phyloP scores from a whole-genome alignment of 2,797 vertebrate species.

The Kryptolebias ocellatus region DNA sequence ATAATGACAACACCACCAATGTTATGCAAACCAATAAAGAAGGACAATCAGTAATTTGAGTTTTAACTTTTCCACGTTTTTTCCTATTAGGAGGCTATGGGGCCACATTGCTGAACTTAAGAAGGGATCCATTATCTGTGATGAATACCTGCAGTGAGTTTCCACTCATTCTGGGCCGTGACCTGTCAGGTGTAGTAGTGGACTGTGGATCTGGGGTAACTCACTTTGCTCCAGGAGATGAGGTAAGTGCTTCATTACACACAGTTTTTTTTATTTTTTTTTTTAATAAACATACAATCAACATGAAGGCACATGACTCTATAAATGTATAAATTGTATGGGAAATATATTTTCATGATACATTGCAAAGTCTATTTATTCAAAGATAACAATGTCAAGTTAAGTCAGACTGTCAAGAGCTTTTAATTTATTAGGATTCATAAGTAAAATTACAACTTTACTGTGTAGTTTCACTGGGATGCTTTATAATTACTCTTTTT shows the following conservation, averaged over 20 bases:
- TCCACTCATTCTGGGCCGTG: constrained; percentile 90
- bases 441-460: too few relatives aligned
- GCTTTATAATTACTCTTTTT: too few relatives aligned
- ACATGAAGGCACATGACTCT: not conserved
- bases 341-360: too few relatives aligned
- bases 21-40: not conserved
- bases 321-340: too few relatives aligned
- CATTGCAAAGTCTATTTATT: too few relatives aligned
- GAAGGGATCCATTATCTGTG: constrained; percentile 84
- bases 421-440: too few relatives aligned
- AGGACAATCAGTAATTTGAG: not conserved
- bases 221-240: constrained; percentile 89
- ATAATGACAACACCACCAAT: constrained; percentile 47
- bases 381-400: too few relatives aligned
- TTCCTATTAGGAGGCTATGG: constrained; percentile 88
- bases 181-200: constrained; percentile 91
- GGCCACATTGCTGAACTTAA: constrained; percentile 84
- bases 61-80: not conserved
- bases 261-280: not conserved
- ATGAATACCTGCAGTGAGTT: constrained; percentile 80
- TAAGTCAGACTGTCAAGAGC: too few relatives aligned
- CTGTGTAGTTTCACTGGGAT: too few relatives aligned
- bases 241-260: constrained; percentile 75
- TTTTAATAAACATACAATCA: not conserved
- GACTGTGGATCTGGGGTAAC: constrained; percentile 90